These are phyloP conservation scores for Nothocercus julius DNA, from an alignment of 2,113 vertebrate species.

Conservation along the genomic window DNA sequence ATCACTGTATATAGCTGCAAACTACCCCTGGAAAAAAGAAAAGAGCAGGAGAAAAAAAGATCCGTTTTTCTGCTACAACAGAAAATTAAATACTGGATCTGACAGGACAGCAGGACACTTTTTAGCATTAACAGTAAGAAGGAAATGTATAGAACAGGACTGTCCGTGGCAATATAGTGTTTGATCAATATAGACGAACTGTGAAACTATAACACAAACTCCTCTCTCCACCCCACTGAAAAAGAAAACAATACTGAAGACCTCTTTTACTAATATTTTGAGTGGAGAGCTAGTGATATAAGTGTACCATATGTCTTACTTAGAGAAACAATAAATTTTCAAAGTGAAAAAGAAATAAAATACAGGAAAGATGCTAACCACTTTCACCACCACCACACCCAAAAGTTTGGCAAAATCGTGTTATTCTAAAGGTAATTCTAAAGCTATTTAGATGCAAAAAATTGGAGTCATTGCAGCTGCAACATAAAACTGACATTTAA, in stretches of 20 bases:
- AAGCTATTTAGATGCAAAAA: neutral
- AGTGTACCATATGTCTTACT: neutral
- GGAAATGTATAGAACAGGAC: rapidly evolving
- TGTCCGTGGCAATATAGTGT: neutral
- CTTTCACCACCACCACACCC: too few relatives aligned
- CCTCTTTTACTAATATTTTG: neutral
- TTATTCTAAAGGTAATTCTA: neutral
- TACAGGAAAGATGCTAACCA: too few relatives aligned
- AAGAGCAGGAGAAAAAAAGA: rapidly evolving
- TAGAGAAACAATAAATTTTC: neutral
- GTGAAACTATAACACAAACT: neutral
- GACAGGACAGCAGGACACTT: neutral
- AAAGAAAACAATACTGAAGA: neutral
- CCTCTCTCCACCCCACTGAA: rapidly evolving
- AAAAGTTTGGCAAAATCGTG: neutral
- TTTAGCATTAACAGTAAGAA: neutral
- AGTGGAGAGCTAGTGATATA: neutral
- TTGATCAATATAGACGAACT: neutral
- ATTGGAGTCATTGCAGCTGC: neutral
- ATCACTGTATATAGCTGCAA: neutral
- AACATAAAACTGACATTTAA: neutral
- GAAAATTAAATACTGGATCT: neutral
- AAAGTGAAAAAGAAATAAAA: too few relatives aligned
- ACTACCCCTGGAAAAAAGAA: neutral
- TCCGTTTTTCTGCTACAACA: neutral